Evolutionary conservation across 2,888 invertebrate species (phyloP).

Genomic region (Plebejus melissa): DNA sequence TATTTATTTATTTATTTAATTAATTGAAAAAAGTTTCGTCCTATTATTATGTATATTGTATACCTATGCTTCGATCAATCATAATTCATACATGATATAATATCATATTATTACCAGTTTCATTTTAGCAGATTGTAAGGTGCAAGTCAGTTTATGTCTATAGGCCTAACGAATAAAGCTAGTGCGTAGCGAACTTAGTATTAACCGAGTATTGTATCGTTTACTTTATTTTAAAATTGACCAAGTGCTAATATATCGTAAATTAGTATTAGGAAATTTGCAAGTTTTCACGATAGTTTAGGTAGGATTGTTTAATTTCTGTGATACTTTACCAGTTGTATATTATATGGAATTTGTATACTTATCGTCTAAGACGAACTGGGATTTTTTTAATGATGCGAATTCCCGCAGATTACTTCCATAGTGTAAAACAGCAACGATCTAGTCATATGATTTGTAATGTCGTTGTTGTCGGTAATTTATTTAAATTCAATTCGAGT

Average conservation of each 20-base stretch:
- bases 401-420: background rate
- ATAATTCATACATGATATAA: background rate
- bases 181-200: conserved; percentile 26
- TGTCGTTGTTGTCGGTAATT: conserved; percentile 25
- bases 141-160: background rate
- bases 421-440: conserved; percentile 24
- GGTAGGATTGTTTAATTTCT: conserved; percentile 77
- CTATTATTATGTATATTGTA: background rate
- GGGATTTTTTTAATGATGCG: conserved; percentile 38
- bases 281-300: conserved; percentile 68
- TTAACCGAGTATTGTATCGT: conserved; percentile 30
- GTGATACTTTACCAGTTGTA: conserved; percentile 76
- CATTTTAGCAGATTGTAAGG: background rate
- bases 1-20: background rate
- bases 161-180: conserved; percentile 31
- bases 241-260: conserved; percentile 57
- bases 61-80: background rate
- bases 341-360: conserved; percentile 66
- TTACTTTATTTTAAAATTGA: conserved; percentile 43
- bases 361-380: conserved; percentile 40
- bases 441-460: conserved; percentile 30
- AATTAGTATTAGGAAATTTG: conserved; percentile 54
- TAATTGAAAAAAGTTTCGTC: background rate
- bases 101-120: background rate
- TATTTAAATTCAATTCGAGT: background rate